Evolutionary conservation across 64 coral and sea anemone genomes (phyloP), one percentile per base, ranked within the genome.

Genomic region (Stylophora pistillata): DNA sequence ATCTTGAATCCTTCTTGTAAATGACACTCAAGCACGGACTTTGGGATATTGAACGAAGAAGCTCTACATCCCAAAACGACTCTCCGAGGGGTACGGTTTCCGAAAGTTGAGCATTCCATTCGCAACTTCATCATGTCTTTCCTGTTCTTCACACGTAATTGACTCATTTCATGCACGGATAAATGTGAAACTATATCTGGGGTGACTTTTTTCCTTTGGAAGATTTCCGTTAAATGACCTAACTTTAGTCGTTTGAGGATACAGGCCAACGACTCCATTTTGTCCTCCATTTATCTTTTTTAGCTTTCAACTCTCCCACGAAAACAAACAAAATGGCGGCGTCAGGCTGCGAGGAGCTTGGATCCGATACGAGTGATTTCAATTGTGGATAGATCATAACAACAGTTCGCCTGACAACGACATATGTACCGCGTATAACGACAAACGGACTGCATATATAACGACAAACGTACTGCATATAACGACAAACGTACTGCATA

Each of bases 121-220:
- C 86, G 78, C 55, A 85, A 77, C 17, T 71, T 76, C 91, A 93
- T 93, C 91, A 88, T 84, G 30, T 88, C 86, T 25, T 58, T 55
- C 20, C 76, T 10, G 68, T 30, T 83, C 68, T 85, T 71, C 28
- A 86, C 56, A 23, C 89, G 80, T 26, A 86, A 72, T 32, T 78
- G 31, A 27, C 76, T 71, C 68, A 93, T 63, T 59, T 89, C 77
- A 61, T 32, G 16, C 12, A 66, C 32, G 14, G 91, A 87, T 29
- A 92, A 61, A 0, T n/a, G 23, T 54, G 57, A 81, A 29, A 92
- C 84, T 71, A 92, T 82, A 87, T 92, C 91, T 15, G 85, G 91
- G 33, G 91, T 87, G 18, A 92, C 60, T 56, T 92, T 92, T 47
- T 92, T 85, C 21, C 30, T 58, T n/a, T 31, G 27, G 71, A 92